Evolutionary conservation across 2,888 invertebrate species (phyloP).

Genomic region (Drosophila siamana): DNA sequence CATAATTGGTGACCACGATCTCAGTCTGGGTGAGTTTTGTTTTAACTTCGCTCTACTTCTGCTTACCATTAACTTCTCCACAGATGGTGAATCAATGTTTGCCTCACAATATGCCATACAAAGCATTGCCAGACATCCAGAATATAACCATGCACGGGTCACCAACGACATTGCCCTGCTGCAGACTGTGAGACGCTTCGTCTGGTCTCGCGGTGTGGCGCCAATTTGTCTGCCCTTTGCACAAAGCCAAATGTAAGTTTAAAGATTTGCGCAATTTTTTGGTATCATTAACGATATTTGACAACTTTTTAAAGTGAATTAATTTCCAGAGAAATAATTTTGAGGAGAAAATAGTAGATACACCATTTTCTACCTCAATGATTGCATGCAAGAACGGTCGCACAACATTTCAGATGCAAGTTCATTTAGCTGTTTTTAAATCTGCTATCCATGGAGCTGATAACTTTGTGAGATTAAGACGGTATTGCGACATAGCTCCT

Average conservation of each 20-base stretch:
- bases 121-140: slow-evolving; percentile 75
- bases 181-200: slow-evolving; percentile 84
- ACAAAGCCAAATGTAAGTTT: slow-evolving; percentile 70
- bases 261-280: not conserved
- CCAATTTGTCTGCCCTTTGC: slow-evolving; percentile 88
- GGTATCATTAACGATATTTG: no score
- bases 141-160: slow-evolving; percentile 49
- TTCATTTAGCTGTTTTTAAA: no score
- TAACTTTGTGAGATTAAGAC: no score
- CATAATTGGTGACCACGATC: slow-evolving; percentile 87
- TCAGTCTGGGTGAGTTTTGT: slow-evolving; percentile 81
- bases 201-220: slow-evolving; percentile 86
- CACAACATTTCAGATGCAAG: no score
- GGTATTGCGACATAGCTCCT: no score
- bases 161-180: slow-evolving; percentile 87
- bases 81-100: slow-evolving; percentile 72
- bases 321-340: no score
- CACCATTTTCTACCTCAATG: no score
- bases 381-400: no score
- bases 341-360: no score
- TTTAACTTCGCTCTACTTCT: not conserved
- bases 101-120: slow-evolving; percentile 84
- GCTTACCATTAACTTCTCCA: not conserved
- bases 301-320: no score
- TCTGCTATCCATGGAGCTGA: no score